Base-by-base conservation (phyloP, 2,888 invertebrate genomes). In the Diaphora mendica region DNA sequence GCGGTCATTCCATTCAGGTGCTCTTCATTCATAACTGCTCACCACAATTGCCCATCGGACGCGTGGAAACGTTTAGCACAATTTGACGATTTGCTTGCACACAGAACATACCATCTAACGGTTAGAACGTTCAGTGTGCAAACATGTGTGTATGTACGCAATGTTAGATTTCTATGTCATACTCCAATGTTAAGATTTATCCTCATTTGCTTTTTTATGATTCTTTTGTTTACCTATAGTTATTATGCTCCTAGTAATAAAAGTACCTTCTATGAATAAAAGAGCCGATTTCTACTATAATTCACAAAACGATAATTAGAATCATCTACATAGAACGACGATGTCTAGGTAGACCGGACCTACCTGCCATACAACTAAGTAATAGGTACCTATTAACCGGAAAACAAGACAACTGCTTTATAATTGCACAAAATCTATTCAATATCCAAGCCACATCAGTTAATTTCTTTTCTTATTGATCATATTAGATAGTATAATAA, bases 1-100 rank as follows among this genome's bases (percentile, higher is more conserved):
- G 92, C 87, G 92, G 92, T 92, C 84, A 83, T 80, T 82, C 87
- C 89, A 92, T 91, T 92, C 81, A 84, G 78, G 74, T 81, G 82
- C 77, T 83, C 78, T 82, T 87, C 89, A 92, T 92, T 92, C 91
- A 91, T 86, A 88, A 87, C 84, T 84, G 81, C 83, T 85, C 83
- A 79, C 87, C 85, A 81, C 88, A 86, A 85, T 79, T 78, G 76
- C 74, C 76, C 80, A 83, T 78, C 85, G 82, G 85, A 88, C 88
- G 86, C 90, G 87, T 85, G 84, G 85, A 85, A 86, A 80, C 87
- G 87, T 86, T 89, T 89, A 90, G 81, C 82, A 84, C 86, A 83
- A 90, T 89, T 90, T 89, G 85, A 85, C 81, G 62, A 62, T 83
- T 83, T 74, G 76, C 77, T 79, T 78, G 79, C 74, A 74, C 44